These are phyloP conservation scores for Cecidostiba fungosa DNA, from an alignment of 2,888 invertebrate species.

Conservation along the genomic window DNA sequence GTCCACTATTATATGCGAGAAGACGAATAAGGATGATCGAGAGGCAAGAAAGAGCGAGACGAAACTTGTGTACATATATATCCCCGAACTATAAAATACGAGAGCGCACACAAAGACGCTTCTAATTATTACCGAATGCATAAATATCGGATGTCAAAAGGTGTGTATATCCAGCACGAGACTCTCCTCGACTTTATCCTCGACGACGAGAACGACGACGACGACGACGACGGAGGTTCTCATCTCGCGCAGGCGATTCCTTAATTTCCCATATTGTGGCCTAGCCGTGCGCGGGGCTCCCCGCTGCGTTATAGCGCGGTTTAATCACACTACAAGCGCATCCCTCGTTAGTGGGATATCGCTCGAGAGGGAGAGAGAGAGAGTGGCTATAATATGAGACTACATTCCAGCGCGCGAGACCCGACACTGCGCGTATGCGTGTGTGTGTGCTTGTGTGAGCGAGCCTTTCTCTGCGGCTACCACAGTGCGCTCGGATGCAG, in stretches of 20 bases:
- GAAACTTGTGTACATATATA: neutral
- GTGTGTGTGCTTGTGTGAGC: neutral
- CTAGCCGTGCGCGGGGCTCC: constrained; percentile 69
- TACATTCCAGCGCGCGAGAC: constrained; percentile 74
- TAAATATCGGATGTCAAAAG: constrained; percentile 57
- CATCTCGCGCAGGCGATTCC: constrained; percentile 69
- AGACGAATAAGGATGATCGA: neutral
- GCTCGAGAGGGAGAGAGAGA: constrained; percentile 27
- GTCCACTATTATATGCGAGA: neutral
- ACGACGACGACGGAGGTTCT: constrained; percentile 35
- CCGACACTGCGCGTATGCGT: constrained; percentile 57
- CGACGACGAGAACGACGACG: constrained; percentile 22
- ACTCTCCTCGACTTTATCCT: constrained; percentile 24
- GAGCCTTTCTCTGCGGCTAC: constrained; percentile 58
- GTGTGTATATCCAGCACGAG: neutral
- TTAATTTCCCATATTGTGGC: constrained; percentile 75
- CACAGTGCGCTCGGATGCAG: constrained; percentile 47
- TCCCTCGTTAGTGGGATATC: constrained; percentile 79
- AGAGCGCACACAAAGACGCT: constrained; percentile 41
- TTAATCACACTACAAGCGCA: constrained; percentile 79
- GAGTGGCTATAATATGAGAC: constrained; percentile 76
- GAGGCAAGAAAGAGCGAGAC: neutral
- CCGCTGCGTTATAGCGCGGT: constrained; percentile 78
- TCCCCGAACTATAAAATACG: constrained; percentile 44
- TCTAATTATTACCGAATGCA: constrained; percentile 61